These are phyloP conservation scores for Aplocera efformata DNA, from an alignment of 2,888 invertebrate species.

Conservation along the genomic window DNA sequence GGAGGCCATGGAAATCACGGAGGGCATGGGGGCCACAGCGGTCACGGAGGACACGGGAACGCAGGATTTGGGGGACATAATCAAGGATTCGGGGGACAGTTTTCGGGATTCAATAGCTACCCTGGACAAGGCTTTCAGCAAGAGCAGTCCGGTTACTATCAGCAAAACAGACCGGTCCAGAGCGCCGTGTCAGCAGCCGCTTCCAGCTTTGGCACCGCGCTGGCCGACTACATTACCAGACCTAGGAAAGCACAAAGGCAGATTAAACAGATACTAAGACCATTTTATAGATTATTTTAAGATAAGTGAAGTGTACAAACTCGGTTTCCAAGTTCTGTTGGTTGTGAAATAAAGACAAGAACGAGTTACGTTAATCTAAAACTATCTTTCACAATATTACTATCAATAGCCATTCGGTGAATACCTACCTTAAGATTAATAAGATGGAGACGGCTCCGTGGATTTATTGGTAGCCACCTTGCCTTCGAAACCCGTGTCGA, in stretches of 20 bases:
- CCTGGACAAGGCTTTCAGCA: slow-evolving; percentile 23
- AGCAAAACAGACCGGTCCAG: slow-evolving; percentile 49
- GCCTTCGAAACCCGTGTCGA: no score
- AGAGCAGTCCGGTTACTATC: slow-evolving; percentile 11
- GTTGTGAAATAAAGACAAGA: slow-evolving; percentile 4
- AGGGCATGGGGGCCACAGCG: slow-evolving; percentile 30
- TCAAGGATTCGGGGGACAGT: slow-evolving; percentile 15
- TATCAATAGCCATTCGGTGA: no score
- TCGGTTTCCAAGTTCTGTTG: no score
- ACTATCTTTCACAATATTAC: no score
- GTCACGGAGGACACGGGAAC: slow-evolving; percentile 30
- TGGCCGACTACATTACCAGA: slow-evolving; percentile 65
- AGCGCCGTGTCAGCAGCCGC: slow-evolving; percentile 64
- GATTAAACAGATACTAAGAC: slow-evolving; percentile 59
- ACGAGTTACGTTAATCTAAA: no score
- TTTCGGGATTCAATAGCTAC: slow-evolving; percentile 23
- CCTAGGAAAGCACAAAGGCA: slow-evolving; percentile 60
- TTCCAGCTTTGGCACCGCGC: slow-evolving; percentile 74
- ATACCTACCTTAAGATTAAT: no score
- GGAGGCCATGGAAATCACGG: slow-evolving; percentile 32
- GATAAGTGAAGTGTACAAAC: slow-evolving; percentile 3
- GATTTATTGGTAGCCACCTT: no score
- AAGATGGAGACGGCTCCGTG: no score
- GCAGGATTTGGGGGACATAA: slow-evolving; percentile 12
- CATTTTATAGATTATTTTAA: slow-evolving; percentile 62